Percentiles rank a stretch among this genome's conserved stretches.
Evolutionary conservation across 2,888 invertebrate genomes (phyloP).

Genomic region (Bimastos eiseni): DNA sequence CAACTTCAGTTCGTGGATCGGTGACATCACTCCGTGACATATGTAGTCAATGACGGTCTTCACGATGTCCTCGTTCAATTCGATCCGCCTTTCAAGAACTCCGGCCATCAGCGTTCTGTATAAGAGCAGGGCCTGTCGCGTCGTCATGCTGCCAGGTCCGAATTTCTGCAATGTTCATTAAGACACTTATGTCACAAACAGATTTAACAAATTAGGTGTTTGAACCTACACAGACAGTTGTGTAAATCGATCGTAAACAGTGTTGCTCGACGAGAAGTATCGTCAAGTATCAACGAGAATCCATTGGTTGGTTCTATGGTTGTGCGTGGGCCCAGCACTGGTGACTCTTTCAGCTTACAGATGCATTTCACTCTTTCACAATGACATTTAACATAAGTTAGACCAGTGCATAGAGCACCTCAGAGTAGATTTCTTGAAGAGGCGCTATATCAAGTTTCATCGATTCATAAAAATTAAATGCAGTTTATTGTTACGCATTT

Average conservation of each 20-base stretch:
- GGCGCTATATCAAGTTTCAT: too few relatives aligned
- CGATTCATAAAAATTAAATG: background rate
- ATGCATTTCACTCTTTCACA: too few relatives aligned
- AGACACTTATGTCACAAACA: background rate
- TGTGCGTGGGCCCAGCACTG: too few relatives aligned
- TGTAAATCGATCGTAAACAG: too few relatives aligned
- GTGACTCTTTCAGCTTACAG: too few relatives aligned
- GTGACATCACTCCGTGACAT: background rate
- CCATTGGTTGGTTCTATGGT: too few relatives aligned
- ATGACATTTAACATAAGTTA: too few relatives aligned
- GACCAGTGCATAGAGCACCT: too few relatives aligned
- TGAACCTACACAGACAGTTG: background rate
- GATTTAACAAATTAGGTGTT: background rate
- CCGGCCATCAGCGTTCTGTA: background rate
- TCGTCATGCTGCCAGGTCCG: background rate
- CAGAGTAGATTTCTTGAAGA: too few relatives aligned
- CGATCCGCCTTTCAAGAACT: background rate
- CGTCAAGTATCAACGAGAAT: too few relatives aligned
- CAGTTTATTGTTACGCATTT: background rate
- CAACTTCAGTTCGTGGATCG: background rate
- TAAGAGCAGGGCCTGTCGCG: background rate
- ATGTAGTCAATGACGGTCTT: constrained; percentile 8
- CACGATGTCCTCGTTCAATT: constrained; percentile 9
- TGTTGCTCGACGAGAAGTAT: too few relatives aligned
- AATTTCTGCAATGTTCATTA: background rate